Conservation (phyloP, 35 echinoderm and acorn worm genomes). For the Ophioderma brevispina region DNA sequence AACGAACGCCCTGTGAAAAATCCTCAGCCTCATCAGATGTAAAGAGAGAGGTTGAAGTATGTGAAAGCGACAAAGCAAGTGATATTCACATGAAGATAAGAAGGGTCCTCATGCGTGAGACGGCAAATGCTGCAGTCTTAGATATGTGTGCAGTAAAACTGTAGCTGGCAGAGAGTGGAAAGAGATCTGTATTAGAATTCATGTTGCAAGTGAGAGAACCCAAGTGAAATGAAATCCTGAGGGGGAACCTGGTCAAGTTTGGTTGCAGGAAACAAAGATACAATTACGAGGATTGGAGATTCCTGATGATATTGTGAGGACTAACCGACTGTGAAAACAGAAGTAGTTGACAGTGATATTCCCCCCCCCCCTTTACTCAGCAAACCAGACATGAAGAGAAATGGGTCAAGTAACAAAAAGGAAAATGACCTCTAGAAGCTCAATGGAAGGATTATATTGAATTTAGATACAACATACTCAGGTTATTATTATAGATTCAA, state of each 20-base stretch:
- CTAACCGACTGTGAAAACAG: conserved; percentile 30
- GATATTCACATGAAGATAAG: conserved; percentile 28
- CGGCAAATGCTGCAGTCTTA: conserved; percentile 24
- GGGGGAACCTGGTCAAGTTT: conserved; percentile 49
- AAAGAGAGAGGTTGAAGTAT: too few species aligned
- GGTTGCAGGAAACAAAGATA: conserved; percentile 39
- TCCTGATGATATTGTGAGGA: conserved; percentile 46
- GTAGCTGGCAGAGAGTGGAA: conserved; percentile 23
- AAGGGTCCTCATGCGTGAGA: conserved; percentile 1
- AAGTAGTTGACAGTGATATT: conserved; percentile 60
- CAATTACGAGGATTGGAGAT: conserved; percentile 10
- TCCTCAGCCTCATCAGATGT: too few species aligned
- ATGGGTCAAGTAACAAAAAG: conserved; percentile 34
- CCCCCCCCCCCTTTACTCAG: conserved; percentile 31
- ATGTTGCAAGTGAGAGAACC: conserved; percentile 17
- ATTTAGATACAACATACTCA: conserved; percentile 18
- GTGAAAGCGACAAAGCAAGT: not conserved
- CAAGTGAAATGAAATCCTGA: conserved; percentile 38
- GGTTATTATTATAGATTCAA: conserved; percentile 24
- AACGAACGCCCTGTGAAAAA: too few species aligned
- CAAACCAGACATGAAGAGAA: conserved; percentile 49
- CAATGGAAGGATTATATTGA: conserved; percentile 23
- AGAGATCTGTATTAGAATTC: not conserved
- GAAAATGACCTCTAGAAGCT: conserved; percentile 26
- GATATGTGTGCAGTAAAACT: conserved; percentile 33